Conservation (phyloP, 2,113 vertebrate genomes). For the Felis chaus region DNA sequence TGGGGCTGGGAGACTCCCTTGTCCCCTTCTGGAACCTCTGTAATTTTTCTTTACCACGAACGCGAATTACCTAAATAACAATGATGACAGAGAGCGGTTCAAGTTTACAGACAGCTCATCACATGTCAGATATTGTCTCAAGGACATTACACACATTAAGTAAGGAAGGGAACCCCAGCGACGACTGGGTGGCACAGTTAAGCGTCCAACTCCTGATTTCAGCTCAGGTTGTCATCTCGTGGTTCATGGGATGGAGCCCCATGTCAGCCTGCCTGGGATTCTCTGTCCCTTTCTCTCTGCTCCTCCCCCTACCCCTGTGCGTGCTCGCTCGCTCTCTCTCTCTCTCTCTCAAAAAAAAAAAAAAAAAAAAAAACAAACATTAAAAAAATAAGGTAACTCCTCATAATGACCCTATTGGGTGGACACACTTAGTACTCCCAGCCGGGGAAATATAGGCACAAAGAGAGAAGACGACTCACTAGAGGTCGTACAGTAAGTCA, state of each 20-base stretch:
- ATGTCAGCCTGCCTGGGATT: no score
- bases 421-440: background rate
- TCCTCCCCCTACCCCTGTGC: no score
- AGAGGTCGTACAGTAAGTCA: background rate
- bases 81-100: background rate
- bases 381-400: background rate
- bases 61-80: background rate
- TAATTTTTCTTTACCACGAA: background rate
- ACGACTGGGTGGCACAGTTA: no score
- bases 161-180: background rate
- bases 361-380: no score
- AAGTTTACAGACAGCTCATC: background rate
- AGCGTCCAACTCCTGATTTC: no score
- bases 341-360: no score
- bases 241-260: no score
- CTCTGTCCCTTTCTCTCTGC: no score
- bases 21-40: background rate
- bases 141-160: background rate
- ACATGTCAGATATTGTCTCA: no score
- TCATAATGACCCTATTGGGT: background rate
- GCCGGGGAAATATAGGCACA: background rate
- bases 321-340: no score
- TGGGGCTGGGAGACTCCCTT: background rate
- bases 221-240: no score
- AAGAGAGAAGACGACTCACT: background rate